Evolutionary conservation across 2,113 vertebrate genomes (phyloP), one percentile per base, ranked within the genome.

Genomic region (Hepsetus odoe): DNA sequence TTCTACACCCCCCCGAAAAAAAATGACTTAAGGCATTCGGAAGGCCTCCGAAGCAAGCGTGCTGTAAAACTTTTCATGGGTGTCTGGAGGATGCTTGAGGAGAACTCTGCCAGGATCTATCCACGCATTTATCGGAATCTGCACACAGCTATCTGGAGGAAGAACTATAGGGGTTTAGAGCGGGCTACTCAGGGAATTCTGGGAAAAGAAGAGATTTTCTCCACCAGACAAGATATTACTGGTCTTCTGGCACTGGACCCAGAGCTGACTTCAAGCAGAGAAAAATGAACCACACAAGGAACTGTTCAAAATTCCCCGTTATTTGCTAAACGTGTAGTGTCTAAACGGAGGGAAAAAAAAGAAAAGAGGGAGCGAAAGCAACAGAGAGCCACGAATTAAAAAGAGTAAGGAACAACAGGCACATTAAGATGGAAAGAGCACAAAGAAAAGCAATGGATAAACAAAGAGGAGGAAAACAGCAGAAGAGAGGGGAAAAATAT

Each of bases 41-140:
- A 32, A 6, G 38, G 61, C 59, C 24, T 14, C 3, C 59, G 35
- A 51, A 14, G 28, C 26, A n/a, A 44, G 62, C 35, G 28, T 22
- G 38, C 69, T 46, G 8, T 58, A 28, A 9, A 22, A 58, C 61
- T 68, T 58, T 83, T 83, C 76, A 79, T 55, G 56, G 53, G 72
- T 71, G 72, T 76, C 66, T 44, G 61, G 71, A 79, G 72, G 38
- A 74, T 1, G 74, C 49, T 76, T 9, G 32, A 69, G 76, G 49
- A 38, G 28, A 67, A 55, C 26, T 62, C 64, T 49, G 71, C 70
- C 44, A 18, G 61, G 24, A 44, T 69, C 42, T 64, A 24, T 35
- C 46, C 59, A n/a, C 24, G 20, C 18, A 26, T 53, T 78, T 78
- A 78, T 69, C 71, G 28, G 33, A 44, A 61, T 53, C 64, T 66